These are phyloP conservation scores for Nemotelus pantherinus DNA, from an alignment of 2,888 invertebrate genomes.

Conservation along the genomic window DNA sequence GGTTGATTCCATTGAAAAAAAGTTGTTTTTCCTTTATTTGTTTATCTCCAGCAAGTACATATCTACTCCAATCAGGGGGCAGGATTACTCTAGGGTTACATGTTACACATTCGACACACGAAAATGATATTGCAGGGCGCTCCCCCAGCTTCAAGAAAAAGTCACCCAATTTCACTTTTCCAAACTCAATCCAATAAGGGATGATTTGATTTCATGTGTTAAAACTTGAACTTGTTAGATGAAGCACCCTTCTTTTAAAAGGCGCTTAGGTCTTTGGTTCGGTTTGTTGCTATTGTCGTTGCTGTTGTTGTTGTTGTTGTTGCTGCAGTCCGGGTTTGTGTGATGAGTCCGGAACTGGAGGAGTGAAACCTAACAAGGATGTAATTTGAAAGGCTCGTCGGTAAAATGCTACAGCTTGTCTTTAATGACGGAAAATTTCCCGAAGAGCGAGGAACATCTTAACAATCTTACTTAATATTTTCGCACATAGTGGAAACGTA, in stretches of 20 bases:
- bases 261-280: not conserved
- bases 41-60: not conserved
- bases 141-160: conserved; percentile 24
- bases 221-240: conserved; percentile 40
- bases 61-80: conserved; percentile 1
- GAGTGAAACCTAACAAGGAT: conserved; percentile 11
- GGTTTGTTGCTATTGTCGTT: too few species aligned
- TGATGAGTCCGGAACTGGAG: not conserved
- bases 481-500: conserved; percentile 34
- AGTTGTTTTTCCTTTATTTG: not conserved
- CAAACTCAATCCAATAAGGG: conserved; percentile 48
- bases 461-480: conserved; percentile 43
- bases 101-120: conserved; percentile 18
- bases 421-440: conserved; percentile 29
- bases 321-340: not conserved
- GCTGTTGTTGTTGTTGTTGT: not conserved
- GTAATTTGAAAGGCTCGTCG: conserved; percentile 31
- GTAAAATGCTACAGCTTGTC: conserved; percentile 9
- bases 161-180: conserved; percentile 46
- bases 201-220: conserved; percentile 49
- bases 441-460: conserved; percentile 24
- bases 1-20: not conserved
- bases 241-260: not conserved
- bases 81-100: conserved; percentile 26
- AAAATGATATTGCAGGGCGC: conserved; percentile 5